Base-by-base conservation (phyloP, 2,888 invertebrate species). In the Agonopterix arenella region DNA sequence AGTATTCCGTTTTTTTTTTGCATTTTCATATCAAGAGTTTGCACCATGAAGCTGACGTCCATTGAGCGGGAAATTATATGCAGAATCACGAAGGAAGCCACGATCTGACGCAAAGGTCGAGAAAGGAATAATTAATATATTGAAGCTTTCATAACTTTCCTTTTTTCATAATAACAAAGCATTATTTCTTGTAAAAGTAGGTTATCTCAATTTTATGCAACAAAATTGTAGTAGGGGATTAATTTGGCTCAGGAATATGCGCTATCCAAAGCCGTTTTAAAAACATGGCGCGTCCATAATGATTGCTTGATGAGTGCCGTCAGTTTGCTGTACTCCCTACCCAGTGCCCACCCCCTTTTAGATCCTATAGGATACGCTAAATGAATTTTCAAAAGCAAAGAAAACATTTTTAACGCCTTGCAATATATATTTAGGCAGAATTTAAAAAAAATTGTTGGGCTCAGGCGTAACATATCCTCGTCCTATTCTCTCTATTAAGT, bases 281-380 rank as follows among this genome's bases (percentile, higher is more conserved):
- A 88, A 88, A 88, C 81, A 76, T 86, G 86, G 85, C 78, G 84
- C 84, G 66, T 70, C 70, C 82, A 76, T 84, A 85, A 85, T 84
- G 84, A 81, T 79, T 76, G 78, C 84, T 84, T 84, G 84, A 84
- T 84, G 84, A 82, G 66, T 57, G 64, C 71, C 73, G 76, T 70
- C 77, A 72, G 74, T 64, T 52, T 50, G 45, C 46, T 52, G 48
- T 48, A 52, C 42, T 37, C 48, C 13, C 40, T 28, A 28, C 28
- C 28, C 28, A 28, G 28, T 28, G 28, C 28, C 28, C 28, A 28
- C 28, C 28, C 28, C 28, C 28, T 28, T 18, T 28, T 28, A 28
- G 28, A 28, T 28, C 28, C 28, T 28, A 28, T 28, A 7, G 28
- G 28, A 5, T 28, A 28, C 28, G 28, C 28, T 28, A 28, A 28